phyloP scores from a whole-genome alignment of 2,797 vertebrate species.

The Pogonophryne albipinna region DNA sequence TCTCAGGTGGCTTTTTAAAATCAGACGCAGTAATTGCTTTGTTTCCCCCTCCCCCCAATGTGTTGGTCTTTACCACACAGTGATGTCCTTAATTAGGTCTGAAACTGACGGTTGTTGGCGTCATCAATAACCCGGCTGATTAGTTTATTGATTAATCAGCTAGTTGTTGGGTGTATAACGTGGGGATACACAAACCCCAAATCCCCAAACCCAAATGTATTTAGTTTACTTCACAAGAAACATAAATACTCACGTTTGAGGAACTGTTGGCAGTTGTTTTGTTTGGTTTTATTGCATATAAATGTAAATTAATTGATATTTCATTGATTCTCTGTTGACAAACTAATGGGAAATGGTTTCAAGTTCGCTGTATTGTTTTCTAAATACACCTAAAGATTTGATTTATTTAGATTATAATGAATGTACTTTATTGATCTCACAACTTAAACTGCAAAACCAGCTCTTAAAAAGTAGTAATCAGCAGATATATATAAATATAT shows the following conservation, averaged over 20 bases:
- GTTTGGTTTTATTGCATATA: too few species aligned
- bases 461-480: too few species aligned
- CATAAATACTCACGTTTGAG: not conserved
- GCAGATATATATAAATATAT: too few species aligned
- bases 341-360: too few species aligned
- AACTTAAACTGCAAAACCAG: too few species aligned
- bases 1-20: constrained; percentile 27
- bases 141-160: not conserved
- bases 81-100: not conserved
- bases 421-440: too few species aligned
- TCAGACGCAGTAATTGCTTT: not conserved
- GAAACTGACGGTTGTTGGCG: not conserved
- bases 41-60: not conserved
- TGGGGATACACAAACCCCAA: too few species aligned
- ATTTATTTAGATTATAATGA: too few species aligned
- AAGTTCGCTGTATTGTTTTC: too few species aligned
- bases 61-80: not conserved
- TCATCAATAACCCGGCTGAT: not conserved
- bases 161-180: not conserved
- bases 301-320: not conserved
- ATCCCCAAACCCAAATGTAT: not conserved
- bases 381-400: too few species aligned
- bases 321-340: too few species aligned
- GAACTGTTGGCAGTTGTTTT: too few species aligned
- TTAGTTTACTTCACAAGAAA: not conserved